Evolutionary conservation across 2,888 invertebrate genomes (phyloP), one percentile per base, ranked within the genome.

Genomic region (Pteria penguin): DNA sequence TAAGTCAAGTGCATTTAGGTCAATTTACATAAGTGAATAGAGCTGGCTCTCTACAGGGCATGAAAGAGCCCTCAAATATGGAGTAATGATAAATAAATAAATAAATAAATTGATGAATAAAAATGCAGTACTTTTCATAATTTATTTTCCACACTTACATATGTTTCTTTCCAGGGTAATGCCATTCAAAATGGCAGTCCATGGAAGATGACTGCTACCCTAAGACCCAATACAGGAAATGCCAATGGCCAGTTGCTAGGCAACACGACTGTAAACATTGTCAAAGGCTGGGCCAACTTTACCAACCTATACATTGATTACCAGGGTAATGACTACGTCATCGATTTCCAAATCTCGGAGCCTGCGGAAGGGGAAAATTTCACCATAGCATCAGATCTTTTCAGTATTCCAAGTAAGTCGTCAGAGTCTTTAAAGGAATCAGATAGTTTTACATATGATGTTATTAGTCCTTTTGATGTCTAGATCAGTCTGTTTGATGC

Each of bases 221-320:
- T 91, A 4, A 70, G 79, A 27, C 52, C 71, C 1, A 85, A 83
- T 4, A 76, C 85, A 1, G 86, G 84, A 3, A 79, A 88, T 57
- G 65, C 84, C 0, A 69, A 68, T 4, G 88, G 88, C 11, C 61
- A 60, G 2, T 79, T 91, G 4, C 68, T 72, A 11, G 90, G 90
- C 4, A 84, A 82, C 22, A 79, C 79, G 4, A 84, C 79, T 0
- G 79, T 86, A 1, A 76, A 81, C 14, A 84, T 89, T 60, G 66
- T 79, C 1, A 68, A 86, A 55, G 90, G 90, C 24, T 89, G 87
- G 85, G 90, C 90, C 27, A 89, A 87, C 78, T 91, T 90, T 76
- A 87, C 87, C 1, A 86, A 87, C 57, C 82, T 91, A 2, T 75
- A 77, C 14, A 85, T 91, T 11, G 80, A 85, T 18, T 86, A 86